A percentile compares a stretch with the other conserved stretches of the same genome.
phyloP scores from a whole-genome alignment of 2,113 vertebrate species.

The Catharus bicknelli region DNA sequence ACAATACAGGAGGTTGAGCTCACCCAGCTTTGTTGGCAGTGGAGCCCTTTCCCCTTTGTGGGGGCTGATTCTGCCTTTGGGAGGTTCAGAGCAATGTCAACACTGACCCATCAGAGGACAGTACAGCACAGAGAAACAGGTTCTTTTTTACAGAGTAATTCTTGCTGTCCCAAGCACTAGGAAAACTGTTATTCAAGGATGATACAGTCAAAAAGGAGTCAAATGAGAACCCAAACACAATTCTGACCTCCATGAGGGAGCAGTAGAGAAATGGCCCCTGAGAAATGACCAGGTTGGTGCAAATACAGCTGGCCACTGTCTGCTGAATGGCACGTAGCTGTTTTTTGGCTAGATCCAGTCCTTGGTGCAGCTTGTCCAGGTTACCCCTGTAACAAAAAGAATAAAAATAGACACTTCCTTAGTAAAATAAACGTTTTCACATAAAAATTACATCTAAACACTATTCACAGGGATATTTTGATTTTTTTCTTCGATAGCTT shows the following conservation, averaged over 20 bases:
- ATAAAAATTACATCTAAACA: not conserved
- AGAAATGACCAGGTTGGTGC: constrained; percentile 93
- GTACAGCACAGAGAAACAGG: not conserved
- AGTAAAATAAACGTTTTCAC: not conserved
- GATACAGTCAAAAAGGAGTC: not conserved
- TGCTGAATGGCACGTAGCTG: constrained; percentile 91
- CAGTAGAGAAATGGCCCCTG: constrained; percentile 98
- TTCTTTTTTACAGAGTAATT: not conserved
- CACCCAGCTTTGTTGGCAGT: not conserved
- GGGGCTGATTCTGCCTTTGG: not conserved
- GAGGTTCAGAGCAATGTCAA: not conserved
- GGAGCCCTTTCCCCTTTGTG: not conserved
- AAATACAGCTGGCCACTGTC: constrained; percentile 95
- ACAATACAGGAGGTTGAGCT: not conserved
- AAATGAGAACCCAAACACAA: not conserved
- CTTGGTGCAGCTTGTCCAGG: constrained; percentile 85
- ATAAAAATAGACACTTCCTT: not conserved
- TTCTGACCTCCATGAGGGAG: constrained; percentile 90
- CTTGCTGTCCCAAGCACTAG: not conserved
- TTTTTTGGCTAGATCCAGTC: constrained; percentile 92
- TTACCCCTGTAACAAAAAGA: constrained; percentile 79
- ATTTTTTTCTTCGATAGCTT: not conserved
- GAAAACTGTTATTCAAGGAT: not conserved
- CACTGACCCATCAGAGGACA: not conserved
- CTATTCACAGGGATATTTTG: not conserved